phyloP scores from a whole-genome alignment of 2,797 vertebrate genomes.

The Esox lucius region DNA sequence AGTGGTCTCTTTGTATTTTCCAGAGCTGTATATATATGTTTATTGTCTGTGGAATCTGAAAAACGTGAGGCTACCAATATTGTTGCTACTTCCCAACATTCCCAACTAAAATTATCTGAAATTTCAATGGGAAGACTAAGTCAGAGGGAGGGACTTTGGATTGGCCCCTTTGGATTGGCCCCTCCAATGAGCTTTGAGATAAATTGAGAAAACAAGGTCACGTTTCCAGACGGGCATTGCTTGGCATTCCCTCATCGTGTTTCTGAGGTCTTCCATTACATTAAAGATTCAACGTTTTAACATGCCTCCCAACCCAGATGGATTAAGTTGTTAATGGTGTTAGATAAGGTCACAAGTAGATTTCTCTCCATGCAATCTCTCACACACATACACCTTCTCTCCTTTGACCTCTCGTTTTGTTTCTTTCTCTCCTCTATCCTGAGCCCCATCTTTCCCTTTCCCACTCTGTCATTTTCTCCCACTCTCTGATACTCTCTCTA shows the following conservation, averaged over 20 bases:
- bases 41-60: too few species aligned
- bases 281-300: too few species aligned
- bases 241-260: too few species aligned
- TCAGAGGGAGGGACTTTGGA: too few species aligned
- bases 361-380: conserved; percentile 7
- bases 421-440: neutral
- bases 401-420: neutral
- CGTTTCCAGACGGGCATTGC: neutral
- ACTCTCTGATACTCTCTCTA: neutral
- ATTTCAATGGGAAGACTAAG: too few species aligned
- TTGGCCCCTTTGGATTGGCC: too few species aligned
- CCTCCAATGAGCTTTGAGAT: neutral
- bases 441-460: neutral
- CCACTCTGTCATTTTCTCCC: neutral
- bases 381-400: neutral
- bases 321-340: conserved; percentile 47
- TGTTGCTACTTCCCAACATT: too few species aligned
- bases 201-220: neutral
- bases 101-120: too few species aligned
- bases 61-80: too few species aligned
- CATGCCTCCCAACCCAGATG: conserved; percentile 20
- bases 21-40: too few species aligned
- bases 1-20: too few species aligned
- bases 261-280: too few species aligned
- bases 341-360: conserved; percentile 35